Base-by-base conservation (phyloP, 2,113 vertebrate species). In the Solea solea region DNA sequence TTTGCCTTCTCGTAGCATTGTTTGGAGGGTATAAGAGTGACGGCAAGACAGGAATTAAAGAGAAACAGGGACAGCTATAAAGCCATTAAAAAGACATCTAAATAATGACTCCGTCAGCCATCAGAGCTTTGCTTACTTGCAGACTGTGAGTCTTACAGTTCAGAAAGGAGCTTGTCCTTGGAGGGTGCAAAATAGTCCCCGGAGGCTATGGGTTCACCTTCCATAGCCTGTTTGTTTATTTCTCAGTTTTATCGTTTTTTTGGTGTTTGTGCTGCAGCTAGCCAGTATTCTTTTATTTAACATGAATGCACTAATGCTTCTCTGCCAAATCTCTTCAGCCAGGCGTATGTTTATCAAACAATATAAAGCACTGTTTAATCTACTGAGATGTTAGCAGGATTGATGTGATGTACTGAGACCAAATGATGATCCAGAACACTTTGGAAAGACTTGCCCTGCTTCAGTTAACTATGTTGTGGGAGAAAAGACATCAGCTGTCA, bases 61-160 rank as follows among this genome's bases (percentile, higher is more conserved):
- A 49, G 54, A 74, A 76, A 50, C 53, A 44, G 61, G 34, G 48
- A 28, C 48, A 72, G 63, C 62, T 67, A 46, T 27, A 67, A 16
- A 75, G 65, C 61, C 74, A 87, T 82, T 87, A 84, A 81, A 88
- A 85, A 86, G 52, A 81, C 74, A 77, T 84, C 74, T 81, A 75
- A 84, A 83, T 79, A 86, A 86, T 78, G 79, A 81, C 53, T 79
- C 81, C 77, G 81, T 62, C 67, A 80, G 74, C 74, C 69, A 34
- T 44, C 48, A 59, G 60, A 16, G 82, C 75, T 83, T 84, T 85
- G 66, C 81, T 85, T 69, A 81, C 67, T 76, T 49, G 51, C 75
- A 85, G 52, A 56, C 76, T 77, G 56, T 40, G 50, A 62, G 16
- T 62, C 77, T 60, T 69, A 84, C 74, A 74, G 75, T 69, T 86